These are phyloP conservation scores for Lepilemur ruficaudatus DNA, from an alignment of 2,797 vertebrate species.

Conservation along the genomic window DNA sequence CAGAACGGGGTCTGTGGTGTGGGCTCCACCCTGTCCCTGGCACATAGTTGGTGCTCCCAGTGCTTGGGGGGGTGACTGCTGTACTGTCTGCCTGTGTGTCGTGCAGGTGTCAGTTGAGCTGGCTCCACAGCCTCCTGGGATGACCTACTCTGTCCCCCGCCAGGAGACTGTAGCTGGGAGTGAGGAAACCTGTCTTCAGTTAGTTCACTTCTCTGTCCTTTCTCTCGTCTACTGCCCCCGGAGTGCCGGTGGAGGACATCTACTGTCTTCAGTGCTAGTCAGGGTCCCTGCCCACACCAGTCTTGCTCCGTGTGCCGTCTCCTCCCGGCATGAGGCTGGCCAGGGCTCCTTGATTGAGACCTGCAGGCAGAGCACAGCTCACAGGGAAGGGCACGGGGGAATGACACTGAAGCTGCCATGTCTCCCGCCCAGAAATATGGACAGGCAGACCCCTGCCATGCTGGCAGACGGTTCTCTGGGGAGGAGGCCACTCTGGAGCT, in stretches of 20 bases:
- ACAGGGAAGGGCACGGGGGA: rapidly evolving
- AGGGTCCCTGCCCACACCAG: rapidly evolving
- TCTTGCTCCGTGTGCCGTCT: not conserved
- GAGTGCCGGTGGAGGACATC: not conserved
- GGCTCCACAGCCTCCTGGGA: not conserved
- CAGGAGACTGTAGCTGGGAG: not conserved
- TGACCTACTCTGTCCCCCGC: not conserved
- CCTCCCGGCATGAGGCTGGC: not conserved
- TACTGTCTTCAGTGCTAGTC: not conserved
- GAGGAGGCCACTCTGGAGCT: not conserved
- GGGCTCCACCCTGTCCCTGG: not conserved
- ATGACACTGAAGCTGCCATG: rapidly evolving
- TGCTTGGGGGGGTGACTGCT: not conserved
- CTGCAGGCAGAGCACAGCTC: not conserved
- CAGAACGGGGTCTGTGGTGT: not conserved
- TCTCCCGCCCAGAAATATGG: not conserved
- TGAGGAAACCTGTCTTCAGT: not conserved
- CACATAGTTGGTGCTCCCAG: not conserved
- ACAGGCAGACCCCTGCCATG: not conserved
- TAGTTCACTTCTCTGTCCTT: not conserved
- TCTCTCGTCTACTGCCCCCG: not conserved
- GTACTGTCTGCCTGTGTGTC: not conserved
- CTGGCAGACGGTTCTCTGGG: not conserved
- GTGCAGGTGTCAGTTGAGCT: not conserved
- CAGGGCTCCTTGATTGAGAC: not conserved